These are phyloP conservation scores for Kryptolebias marmoratus DNA, from an alignment of 2,113 vertebrate species.

Conservation along the genomic window DNA sequence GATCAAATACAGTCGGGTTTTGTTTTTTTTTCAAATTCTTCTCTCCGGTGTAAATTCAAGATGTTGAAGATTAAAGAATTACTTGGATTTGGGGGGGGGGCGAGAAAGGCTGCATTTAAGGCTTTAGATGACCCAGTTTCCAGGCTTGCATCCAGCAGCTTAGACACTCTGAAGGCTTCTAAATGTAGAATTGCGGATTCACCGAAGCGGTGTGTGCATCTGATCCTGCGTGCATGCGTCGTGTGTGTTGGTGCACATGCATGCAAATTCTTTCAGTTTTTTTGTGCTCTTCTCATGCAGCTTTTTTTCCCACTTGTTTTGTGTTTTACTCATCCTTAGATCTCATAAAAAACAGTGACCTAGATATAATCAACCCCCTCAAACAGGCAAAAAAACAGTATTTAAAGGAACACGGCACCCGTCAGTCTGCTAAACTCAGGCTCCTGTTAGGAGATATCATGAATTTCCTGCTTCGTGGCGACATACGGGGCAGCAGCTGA, in stretches of 20 bases:
- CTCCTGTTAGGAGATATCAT: conserved; percentile 46
- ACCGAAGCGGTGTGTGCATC: conserved; percentile 14
- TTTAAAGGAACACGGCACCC: conserved; percentile 39
- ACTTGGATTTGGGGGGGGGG: conserved; percentile 43
- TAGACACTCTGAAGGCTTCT: conserved; percentile 58
- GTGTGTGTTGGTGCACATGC: conserved; percentile 2
- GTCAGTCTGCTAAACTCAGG: conserved; percentile 50
- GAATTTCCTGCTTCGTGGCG: conserved; percentile 31
- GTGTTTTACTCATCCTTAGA: conserved; percentile 44
- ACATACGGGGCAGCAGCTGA: conserved; percentile 22
- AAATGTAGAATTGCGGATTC: conserved; percentile 55
- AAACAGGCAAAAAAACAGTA: conserved; percentile 44
- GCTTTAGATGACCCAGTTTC: conserved; percentile 75
- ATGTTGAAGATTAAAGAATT: conserved; percentile 75
- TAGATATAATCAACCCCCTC: conserved; percentile 73
- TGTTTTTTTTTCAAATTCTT: conserved; percentile 35
- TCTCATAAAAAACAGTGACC: conserved; percentile 66
- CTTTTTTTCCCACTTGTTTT: conserved; percentile 2
- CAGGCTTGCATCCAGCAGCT: conserved; percentile 62
- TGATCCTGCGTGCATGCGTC: conserved; percentile 13
- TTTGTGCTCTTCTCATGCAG: conserved; percentile 32
- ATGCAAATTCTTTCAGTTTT: conserved; percentile 28
- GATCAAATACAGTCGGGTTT: conserved; percentile 20
- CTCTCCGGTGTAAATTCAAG: conserved; percentile 44
- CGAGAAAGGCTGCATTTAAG: conserved; percentile 59